Evolutionary conservation across 2,113 vertebrate genomes (phyloP).

Genomic region (Hemicordylus capensis): DNA sequence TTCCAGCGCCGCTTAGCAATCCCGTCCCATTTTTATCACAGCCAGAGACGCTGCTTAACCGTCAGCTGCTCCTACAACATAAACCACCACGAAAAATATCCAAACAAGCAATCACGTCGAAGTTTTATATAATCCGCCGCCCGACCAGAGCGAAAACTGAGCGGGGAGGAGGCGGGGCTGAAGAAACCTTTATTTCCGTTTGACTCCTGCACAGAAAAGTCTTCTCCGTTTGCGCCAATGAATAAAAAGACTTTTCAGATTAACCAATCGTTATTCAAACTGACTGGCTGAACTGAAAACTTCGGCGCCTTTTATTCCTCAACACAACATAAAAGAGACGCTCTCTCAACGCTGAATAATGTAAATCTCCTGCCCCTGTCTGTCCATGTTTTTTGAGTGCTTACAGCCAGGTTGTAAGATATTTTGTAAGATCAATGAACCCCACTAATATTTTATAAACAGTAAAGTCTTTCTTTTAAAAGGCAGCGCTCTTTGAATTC

Average conservation of each 20-base stretch:
- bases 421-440: background rate
- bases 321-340: no score
- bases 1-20: background rate
- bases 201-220: background rate
- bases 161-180: background rate
- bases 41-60: no score
- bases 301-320: no score
- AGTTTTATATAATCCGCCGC: background rate
- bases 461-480: background rate
- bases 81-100: accelerated
- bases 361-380: no score
- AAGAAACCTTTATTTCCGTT: background rate
- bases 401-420: background rate
- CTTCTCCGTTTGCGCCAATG: background rate
- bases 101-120: no score
- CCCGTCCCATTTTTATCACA: background rate
- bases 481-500: background rate
- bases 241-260: background rate
- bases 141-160: background rate
- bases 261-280: background rate
- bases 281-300: no score
- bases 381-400: background rate
- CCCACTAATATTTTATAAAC: background rate
- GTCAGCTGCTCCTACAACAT: no score
- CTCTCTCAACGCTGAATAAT: no score